Base-by-base conservation (phyloP, 2,797 vertebrate genomes). In the Enteromius thamalakanensis region DNA sequence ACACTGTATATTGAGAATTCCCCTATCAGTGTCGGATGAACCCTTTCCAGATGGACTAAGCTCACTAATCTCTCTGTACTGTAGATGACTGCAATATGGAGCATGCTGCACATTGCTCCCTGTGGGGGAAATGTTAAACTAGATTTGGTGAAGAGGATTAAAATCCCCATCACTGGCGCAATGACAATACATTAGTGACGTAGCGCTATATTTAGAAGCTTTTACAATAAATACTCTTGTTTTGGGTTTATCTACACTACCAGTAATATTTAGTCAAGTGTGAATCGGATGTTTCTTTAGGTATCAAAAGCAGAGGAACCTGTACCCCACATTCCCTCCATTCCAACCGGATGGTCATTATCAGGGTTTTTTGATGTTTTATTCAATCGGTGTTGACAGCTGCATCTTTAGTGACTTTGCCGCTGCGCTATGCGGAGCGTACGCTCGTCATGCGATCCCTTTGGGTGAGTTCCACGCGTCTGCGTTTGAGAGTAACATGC, bases 31-130 rank as follows among this genome's bases (percentile, higher is more conserved):
- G 34, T 53, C 47, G 58, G 67, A 76, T 86, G 60, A 82, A 82
- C 82, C 45, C 37, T 67, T 67, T 81, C 55, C 75, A 84, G 75
- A 86, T 75, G 79, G 83, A 85, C 80, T 86, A 78, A 83, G 76
- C 67, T 69, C 65, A 83, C 37, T 88, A 77, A 86, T 86, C 79
- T 81, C 53, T 84, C 65, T 40, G 79, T 82, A 53, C 76, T 81
- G 40, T 67, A 68, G 85, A 86, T 78, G 42, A 78, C 49, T n/a
- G 76, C 55, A 82, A 84, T 87, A 84, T 49, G 80, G 74, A 70
- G 71, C 55, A 75, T 26, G 34, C 77, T 74, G 60, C 70, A 74
- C 79, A 45, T 34, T 76, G 21, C 45, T 55, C 53, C 45, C 64
- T 74, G 81, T 70, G 68, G 78, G 69, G 29, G 37, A 78, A 70